phyloP scores from a whole-genome alignment of 2,888 invertebrate genomes.

The Hydraecia micacea region DNA sequence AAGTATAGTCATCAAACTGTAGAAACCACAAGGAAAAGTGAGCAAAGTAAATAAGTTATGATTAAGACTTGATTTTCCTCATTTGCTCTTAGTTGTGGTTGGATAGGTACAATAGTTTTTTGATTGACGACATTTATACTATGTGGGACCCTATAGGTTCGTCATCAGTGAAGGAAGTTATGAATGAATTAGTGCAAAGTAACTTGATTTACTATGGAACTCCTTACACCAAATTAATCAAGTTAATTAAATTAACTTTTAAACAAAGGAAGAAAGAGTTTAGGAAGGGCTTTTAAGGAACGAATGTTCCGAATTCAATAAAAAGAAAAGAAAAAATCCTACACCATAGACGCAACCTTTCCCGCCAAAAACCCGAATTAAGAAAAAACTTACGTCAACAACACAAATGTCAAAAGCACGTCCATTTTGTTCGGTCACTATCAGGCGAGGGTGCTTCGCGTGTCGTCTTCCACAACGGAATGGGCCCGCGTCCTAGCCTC shows the following conservation, averaged over 20 bases:
- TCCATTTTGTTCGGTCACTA: slow-evolving; percentile 58
- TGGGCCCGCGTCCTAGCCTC: slow-evolving; percentile 80
- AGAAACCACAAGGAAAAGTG: slow-evolving; percentile 43
- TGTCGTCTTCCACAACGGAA: slow-evolving; percentile 76
- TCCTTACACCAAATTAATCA: neutral
- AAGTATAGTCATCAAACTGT: slow-evolving; percentile 13
- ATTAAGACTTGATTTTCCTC: slow-evolving; percentile 25
- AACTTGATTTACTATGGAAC: neutral
- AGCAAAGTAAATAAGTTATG: neutral
- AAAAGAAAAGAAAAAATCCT: neutral
- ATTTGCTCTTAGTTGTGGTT: neutral
- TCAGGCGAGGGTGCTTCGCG: slow-evolving; percentile 70
- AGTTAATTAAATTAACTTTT: too few relatives aligned
- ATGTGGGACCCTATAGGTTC: neutral
- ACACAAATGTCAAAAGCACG: slow-evolving; percentile 73
- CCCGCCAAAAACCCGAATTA: slow-evolving; percentile 7
- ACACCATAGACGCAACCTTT: neutral
- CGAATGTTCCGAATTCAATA: neutral
- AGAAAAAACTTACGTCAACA: slow-evolving; percentile 63
- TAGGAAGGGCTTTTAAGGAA: neutral
- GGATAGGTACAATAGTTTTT: neutral
- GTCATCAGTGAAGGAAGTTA: slow-evolving; percentile 12
- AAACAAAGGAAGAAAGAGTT: neutral
- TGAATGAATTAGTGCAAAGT: neutral
- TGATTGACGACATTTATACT: slow-evolving; percentile 18